phyloP scores from a whole-genome alignment of 2,797 vertebrate genomes.

The Amazonetta brasiliensis region DNA sequence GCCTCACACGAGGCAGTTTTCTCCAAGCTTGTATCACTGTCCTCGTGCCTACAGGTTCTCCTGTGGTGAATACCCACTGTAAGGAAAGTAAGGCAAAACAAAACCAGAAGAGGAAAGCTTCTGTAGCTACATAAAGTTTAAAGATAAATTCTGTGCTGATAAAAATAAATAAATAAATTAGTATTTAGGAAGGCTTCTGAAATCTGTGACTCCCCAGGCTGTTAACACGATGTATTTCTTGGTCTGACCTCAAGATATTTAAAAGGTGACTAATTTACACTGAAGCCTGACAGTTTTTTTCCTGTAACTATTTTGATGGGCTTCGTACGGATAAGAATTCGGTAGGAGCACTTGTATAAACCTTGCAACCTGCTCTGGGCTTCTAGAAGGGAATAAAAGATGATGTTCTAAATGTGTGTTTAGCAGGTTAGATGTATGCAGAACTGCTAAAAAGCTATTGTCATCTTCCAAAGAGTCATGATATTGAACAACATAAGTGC shows the following conservation, averaged over 20 bases:
- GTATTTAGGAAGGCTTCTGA: background rate
- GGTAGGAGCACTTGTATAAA: fast-evolving
- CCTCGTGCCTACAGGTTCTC: fast-evolving
- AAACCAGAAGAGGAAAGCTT: background rate
- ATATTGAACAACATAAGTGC: background rate
- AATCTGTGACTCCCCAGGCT: background rate
- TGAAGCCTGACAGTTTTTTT: background rate
- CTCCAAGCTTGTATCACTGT: background rate
- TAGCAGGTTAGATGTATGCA: background rate
- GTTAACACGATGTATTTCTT: background rate
- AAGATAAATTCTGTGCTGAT: background rate
- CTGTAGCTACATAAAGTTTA: background rate
- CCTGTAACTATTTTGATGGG: background rate
- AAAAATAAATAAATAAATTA: background rate
- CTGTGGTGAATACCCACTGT: background rate
- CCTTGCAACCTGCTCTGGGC: background rate
- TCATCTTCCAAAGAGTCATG: background rate
- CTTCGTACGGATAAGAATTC: background rate
- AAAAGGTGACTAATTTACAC: background rate
- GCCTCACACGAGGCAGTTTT: background rate
- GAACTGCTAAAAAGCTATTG: background rate
- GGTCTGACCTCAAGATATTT: background rate
- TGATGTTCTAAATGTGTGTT: background rate
- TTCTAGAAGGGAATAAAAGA: background rate
- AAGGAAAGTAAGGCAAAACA: background rate